Evolutionary conservation across 2,113 vertebrate species (phyloP).

Genomic region (Cnemophilus loriae): DNA sequence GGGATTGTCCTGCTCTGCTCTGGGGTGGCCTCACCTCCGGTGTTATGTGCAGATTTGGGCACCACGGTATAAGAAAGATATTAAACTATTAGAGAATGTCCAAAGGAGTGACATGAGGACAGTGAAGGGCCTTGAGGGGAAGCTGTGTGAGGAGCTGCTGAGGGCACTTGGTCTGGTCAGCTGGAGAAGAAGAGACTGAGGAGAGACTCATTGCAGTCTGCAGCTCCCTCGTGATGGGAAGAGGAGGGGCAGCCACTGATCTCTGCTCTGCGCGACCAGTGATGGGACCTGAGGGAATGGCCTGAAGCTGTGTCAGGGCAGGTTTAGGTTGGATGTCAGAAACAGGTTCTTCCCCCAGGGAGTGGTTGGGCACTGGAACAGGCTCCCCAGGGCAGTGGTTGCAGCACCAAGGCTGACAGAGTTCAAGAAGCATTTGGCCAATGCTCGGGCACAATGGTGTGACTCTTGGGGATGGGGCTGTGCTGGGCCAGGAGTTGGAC

Average conservation of each 20-base stretch:
- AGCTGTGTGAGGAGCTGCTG: background rate
- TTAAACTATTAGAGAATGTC: rapidly evolving
- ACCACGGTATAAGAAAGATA: rapidly evolving
- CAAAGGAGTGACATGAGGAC: background rate
- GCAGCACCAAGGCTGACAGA: background rate
- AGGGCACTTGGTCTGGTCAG: background rate
- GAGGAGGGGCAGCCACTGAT: background rate
- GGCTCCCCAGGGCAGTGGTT: background rate
- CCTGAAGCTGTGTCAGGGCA: background rate
- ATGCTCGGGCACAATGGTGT: rapidly evolving
- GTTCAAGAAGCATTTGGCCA: rapidly evolving
- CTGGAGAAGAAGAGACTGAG: background rate
- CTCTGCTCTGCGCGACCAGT: background rate
- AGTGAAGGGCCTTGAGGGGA: background rate
- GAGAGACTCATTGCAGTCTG: background rate
- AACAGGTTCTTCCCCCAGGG: background rate
- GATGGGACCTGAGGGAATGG: background rate
- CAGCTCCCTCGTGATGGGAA: background rate
- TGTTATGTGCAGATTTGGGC: background rate
- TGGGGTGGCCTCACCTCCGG: background rate
- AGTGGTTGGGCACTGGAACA: background rate
- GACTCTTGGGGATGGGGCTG: background rate
- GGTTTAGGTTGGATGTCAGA: background rate
- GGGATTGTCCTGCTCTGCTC: background rate
- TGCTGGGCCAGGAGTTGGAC: background rate